These are phyloP conservation scores for Alitta virens DNA, from an alignment of 2,888 invertebrate species.

Conservation along the genomic window DNA sequence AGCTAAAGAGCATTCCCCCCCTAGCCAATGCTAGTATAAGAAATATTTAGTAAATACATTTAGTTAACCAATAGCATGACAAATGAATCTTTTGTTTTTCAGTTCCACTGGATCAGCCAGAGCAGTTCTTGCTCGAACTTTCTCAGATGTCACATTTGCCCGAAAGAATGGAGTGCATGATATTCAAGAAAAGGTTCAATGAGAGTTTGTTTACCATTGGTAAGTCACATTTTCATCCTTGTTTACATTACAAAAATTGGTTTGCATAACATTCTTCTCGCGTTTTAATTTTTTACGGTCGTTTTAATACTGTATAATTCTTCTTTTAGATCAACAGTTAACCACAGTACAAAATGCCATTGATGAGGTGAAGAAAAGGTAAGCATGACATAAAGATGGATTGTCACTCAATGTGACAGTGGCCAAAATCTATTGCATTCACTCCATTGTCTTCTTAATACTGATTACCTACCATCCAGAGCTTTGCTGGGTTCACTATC, in stretches of 20 bases:
- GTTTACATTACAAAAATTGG: no score
- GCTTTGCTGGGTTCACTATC: no score
- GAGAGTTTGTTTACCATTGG: conserved; percentile 52
- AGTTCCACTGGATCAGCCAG: conserved; percentile 50
- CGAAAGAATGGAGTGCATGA: conserved; percentile 47
- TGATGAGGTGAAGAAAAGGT: conserved; percentile 48
- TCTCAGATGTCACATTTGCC: conserved; percentile 48
- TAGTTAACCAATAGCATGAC: not conserved
- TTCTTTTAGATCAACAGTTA: conserved; percentile 47
- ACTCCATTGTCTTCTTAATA: no score
- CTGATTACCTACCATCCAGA: no score
- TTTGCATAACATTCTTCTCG: no score
- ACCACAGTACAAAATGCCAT: conserved; percentile 45
- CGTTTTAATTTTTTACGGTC: no score
- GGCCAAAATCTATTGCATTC: no score
- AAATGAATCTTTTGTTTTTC: not conserved
- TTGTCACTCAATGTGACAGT: no score
- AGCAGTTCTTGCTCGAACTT: conserved; percentile 48
- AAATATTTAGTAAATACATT: not conserved
- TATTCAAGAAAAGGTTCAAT: conserved; percentile 45
- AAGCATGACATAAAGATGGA: no score
- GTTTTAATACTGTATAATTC: no score
- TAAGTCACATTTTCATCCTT: conserved; percentile 23
- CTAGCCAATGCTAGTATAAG: not conserved
- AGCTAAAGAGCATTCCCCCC: no score